phyloP scores from a whole-genome alignment of 1,140 invertebrate genomes.

The Rhopalosiphum padi region DNA sequence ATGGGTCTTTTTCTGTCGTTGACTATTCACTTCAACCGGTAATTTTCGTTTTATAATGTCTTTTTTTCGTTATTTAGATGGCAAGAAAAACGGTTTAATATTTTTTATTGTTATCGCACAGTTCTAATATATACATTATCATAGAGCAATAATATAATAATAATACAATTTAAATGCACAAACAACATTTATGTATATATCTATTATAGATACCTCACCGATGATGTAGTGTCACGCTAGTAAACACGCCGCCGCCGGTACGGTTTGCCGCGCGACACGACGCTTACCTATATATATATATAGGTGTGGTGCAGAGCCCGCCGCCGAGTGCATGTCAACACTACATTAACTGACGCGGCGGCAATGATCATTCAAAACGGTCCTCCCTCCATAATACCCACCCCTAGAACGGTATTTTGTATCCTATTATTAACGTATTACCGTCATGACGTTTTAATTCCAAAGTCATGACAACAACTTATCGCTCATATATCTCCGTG shows the following conservation, averaged over 20 bases:
- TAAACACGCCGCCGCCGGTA: slow-evolving; percentile 4
- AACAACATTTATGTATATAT: background rate
- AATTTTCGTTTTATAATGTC: slow-evolving; percentile 13
- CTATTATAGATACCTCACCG: background rate
- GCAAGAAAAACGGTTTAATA: background rate
- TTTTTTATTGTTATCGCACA: slow-evolving; percentile 30
- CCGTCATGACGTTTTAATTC: slow-evolving; percentile 56
- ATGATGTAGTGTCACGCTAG: slow-evolving; percentile 53
- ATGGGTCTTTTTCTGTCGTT: background rate
- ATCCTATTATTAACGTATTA: slow-evolving; percentile 55
- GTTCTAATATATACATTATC: background rate
- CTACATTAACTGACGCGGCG: slow-evolving; percentile 9
- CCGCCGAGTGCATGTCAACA: slow-evolving; percentile 53
- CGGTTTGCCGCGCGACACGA: background rate
- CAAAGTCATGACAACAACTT: slow-evolving; percentile 19
- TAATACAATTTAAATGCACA: background rate
- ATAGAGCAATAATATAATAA: background rate
- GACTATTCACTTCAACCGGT: background rate
- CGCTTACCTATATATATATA: background rate
- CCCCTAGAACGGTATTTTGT: slow-evolving; percentile 20
- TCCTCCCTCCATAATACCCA: background rate
- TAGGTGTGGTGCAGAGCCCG: background rate
- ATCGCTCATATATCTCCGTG: background rate
- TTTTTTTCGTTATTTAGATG: background rate
- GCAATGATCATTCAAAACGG: slow-evolving; percentile 48